Percentiles rank a stretch among this genome's conserved stretches.
Evolutionary conservation across 2,797 vertebrate species (phyloP).

Genomic region (Otolemur crassicaudatus): DNA sequence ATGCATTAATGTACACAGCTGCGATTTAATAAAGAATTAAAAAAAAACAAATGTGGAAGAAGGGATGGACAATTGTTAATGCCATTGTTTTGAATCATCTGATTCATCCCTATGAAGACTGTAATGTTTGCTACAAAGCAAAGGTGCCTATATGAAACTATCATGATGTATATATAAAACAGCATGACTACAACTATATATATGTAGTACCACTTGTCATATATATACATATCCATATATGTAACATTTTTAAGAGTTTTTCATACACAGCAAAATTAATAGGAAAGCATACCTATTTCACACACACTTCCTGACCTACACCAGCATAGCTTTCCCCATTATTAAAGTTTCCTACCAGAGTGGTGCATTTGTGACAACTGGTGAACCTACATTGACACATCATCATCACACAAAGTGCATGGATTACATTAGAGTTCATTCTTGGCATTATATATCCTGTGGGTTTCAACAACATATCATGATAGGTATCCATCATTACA

Average conservation of each 20-base stretch:
- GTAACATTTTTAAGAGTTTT: not conserved
- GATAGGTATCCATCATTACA: not conserved
- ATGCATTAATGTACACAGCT: too few relatives aligned
- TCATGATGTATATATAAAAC: not conserved
- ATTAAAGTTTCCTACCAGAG: not conserved
- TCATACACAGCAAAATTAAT: not conserved
- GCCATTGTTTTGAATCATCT: not conserved
- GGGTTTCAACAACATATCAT: not conserved
- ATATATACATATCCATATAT: not conserved
- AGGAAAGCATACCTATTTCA: not conserved
- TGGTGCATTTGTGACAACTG: not conserved
- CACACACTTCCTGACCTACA: too few relatives aligned
- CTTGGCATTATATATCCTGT: not conserved
- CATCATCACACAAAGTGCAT: not conserved
- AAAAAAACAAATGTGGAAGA: not conserved
- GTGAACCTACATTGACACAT: not conserved
- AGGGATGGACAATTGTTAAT: not conserved
- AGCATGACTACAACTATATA: not conserved
- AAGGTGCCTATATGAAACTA: not conserved
- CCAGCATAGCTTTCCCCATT: not conserved
- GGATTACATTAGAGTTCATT: not conserved
- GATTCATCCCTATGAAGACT: not conserved
- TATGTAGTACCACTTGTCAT: not conserved
- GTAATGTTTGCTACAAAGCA: not conserved
- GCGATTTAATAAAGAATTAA: not conserved